Base-by-base conservation (phyloP, 2,113 vertebrate genomes). In the Amia ocellicauda region DNA sequence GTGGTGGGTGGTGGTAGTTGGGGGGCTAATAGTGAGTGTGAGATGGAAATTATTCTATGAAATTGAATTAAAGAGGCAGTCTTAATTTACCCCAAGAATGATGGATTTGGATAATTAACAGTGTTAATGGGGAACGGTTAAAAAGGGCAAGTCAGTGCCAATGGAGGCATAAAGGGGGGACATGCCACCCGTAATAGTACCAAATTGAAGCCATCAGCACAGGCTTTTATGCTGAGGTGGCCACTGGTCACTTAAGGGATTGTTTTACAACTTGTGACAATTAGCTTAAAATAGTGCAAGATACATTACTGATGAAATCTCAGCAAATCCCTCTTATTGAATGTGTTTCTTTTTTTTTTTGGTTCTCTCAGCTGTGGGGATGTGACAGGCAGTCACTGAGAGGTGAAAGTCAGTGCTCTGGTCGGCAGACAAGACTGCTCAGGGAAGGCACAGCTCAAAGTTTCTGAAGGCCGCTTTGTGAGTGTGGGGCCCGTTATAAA, bases 21-120 rank as follows among this genome's bases (percentile, higher is more conserved):
- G 79, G 80, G 75, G 76, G 77, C 75, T 80, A 80, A 84, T 50
- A 83, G 80, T 78, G 79, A 85, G 85, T 77, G 71, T 67, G 78
- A 83, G 85, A 84, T 83, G 80, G 82, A 85, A 88, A 88, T 87
- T 76, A 87, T 87, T 83, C 83, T 82, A 88, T 87, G 86, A 86
- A 88, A 88, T 86, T 86, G 84, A 88, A 86, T 89, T 89, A 89
- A 89, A 88, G 86, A 89, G 87, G 87, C 84, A 88, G 87, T 89
- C 84, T 87, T 88, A 85, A 88, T 89, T 88, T 86, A 85, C 69
- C 79, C 78, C 79, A 81, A 85, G 85, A 89, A 89, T 89, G 87
- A 89, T 89, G 85, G 86, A 89, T 88, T 86, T 81, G 74, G 81
- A 86, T 88, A 88, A 89, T 89, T 87, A 89, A 86, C 78, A 62